Base-by-base conservation (phyloP, 2,797 vertebrate genomes). In the Chloroceryle amazona region DNA sequence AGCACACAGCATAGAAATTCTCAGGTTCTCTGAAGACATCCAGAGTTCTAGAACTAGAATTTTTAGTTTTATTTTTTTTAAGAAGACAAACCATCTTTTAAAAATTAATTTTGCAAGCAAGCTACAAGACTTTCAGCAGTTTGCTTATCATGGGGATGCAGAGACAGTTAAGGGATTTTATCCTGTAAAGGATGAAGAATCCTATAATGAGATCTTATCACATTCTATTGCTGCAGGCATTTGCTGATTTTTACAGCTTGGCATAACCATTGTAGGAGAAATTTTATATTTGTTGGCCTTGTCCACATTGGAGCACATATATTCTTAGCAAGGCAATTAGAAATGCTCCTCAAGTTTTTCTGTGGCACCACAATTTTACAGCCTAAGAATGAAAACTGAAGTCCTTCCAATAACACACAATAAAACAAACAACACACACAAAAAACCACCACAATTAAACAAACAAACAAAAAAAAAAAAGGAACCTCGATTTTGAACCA, bases 231-330 rank as follows among this genome's bases (percentile, higher is more conserved):
- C 33, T 76, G 20, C 41, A 80, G 74, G 21, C 13, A 87, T 71
- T 86, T 83, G 31, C 41, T 62, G 35, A 37, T 81, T 93, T 89
- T 88, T 86, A 90, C 73, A 94, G 87, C 39, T 68, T 72, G 62
- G 28, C 25, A 37, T 44, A 84, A n/a, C 23, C 67, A 67, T 6
- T 75, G 89, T n/a, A 86, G 31, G 21, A 86, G 44, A 74, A 86
- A 78, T 41, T 16, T 63, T 61, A 70, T 8, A 29, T 81, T 86
- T 63, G 13, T 55, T 95, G 67, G 33, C 12, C n/a, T 70, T 81
- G 66, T 70, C 46, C 37, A 46, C 51, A 61, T 7, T 39, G 26
- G 11, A 76, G 71, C n/a, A 86, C 11, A 60, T 1, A 2, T 33
- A 72, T 39, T 90, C 21, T 75, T 81, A 85, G 63, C n/a, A 76